Evolutionary conservation across 1,140 invertebrate species (phyloP).

Genomic region (Homalodisca vitripennis): DNA sequence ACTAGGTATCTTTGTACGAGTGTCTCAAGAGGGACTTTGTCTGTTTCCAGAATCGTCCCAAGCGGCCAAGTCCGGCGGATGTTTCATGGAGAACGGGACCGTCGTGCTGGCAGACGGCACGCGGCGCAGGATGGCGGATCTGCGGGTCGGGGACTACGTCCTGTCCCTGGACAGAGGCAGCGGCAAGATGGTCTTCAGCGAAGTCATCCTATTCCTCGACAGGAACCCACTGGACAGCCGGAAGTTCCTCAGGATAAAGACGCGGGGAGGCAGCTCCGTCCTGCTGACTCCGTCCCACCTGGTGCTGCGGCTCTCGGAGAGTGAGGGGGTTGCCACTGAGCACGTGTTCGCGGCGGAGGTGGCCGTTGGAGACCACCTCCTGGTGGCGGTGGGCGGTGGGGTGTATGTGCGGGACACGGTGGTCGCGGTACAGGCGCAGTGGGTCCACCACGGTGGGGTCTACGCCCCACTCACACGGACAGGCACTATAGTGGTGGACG

Average conservation of each 20-base stretch:
- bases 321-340: slow-evolving; percentile 39
- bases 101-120: slow-evolving; percentile 58
- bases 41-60: slow-evolving; percentile 86
- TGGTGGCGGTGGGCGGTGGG: slow-evolving; percentile 52
- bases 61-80: slow-evolving; percentile 74
- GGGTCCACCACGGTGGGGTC: slow-evolving; percentile 65
- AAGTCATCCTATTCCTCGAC: slow-evolving; percentile 90
- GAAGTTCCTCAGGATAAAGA: slow-evolving; percentile 69
- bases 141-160: slow-evolving; percentile 78
- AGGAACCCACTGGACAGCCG: slow-evolving; percentile 63
- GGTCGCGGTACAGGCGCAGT: slow-evolving; percentile 55
- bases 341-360: slow-evolving; percentile 61
- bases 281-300: slow-evolving; percentile 86
- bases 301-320: slow-evolving; percentile 49
- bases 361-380: slow-evolving; percentile 53
- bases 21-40: slow-evolving; percentile 24
- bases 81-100: slow-evolving; percentile 66
- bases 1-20: too few relatives aligned
- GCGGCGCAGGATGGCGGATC: slow-evolving; percentile 55
- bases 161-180: slow-evolving; percentile 64
- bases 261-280: slow-evolving; percentile 66
- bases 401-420: slow-evolving; percentile 55
- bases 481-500: slow-evolving; percentile 89
- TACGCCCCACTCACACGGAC: slow-evolving; percentile 86
- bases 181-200: slow-evolving; percentile 72